A percentile compares a stretch with the other conserved stretches of the same genome.
Evolutionary conservation across 2,113 vertebrate genomes (phyloP).

Genomic region (Clarias batrachus): DNA sequence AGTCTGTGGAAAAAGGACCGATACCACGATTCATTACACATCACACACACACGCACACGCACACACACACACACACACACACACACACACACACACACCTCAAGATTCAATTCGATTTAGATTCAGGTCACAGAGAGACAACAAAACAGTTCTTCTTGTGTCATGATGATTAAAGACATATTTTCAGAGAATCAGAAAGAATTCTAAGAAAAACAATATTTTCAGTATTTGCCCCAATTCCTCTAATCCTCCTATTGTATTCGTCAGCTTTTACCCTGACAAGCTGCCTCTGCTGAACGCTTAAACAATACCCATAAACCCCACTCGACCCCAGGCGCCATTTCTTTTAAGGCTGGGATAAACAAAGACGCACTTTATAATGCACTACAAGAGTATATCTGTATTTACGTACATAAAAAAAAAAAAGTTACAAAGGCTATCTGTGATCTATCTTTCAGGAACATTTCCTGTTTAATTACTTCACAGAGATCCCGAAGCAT

Average conservation of each 20-base stretch:
- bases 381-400: background rate
- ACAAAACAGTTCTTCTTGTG: background rate
- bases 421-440: background rate
- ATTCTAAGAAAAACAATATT: background rate
- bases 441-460: background rate
- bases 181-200: background rate
- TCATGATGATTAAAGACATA: background rate
- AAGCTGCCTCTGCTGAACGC: background rate
- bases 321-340: background rate
- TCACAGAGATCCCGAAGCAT: background rate
- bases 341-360: background rate
- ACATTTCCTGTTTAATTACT: slow-evolving; percentile 23
- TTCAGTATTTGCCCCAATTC: background rate
- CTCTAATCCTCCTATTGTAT: background rate
- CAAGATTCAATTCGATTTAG: background rate
- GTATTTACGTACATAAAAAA: background rate
- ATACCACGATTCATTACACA: slow-evolving; percentile 1
- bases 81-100: slow-evolving; percentile 6
- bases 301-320: background rate
- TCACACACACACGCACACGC: slow-evolving; percentile 9
- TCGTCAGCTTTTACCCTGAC: background rate
- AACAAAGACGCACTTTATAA: background rate
- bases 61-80: slow-evolving; percentile 21
- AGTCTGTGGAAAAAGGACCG: slow-evolving; percentile 13
- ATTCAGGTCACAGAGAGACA: background rate